phyloP scores from a whole-genome alignment of 2,888 invertebrate species.

The Lymantria dispar region DNA sequence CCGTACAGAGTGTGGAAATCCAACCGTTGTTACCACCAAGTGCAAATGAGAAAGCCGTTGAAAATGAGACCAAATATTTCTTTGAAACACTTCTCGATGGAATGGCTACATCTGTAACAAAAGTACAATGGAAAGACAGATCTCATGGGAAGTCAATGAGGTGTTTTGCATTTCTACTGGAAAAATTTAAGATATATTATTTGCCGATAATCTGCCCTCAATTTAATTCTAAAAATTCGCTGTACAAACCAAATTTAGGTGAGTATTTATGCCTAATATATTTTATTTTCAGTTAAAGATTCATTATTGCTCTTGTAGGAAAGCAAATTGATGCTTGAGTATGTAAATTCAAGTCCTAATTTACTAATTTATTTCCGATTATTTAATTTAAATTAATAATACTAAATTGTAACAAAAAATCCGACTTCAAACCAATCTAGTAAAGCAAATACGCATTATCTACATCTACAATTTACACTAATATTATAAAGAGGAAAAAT shows the following conservation, averaged over 20 bases:
- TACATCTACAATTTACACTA: too few species aligned
- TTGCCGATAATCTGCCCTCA: slow-evolving; percentile 95
- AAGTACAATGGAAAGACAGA: slow-evolving; percentile 95
- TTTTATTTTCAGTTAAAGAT: neutral
- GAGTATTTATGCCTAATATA: slow-evolving; percentile 37
- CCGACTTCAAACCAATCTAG: too few species aligned
- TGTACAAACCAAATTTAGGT: slow-evolving; percentile 92
- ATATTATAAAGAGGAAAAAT: too few species aligned
- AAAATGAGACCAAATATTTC: slow-evolving; percentile 92
- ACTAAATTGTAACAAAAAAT: too few species aligned
- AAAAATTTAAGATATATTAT: slow-evolving; percentile 95
- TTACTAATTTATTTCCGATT: too few species aligned
- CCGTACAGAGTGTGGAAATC: slow-evolving; percentile 90
- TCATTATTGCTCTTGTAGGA: too few species aligned
- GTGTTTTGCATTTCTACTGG: slow-evolving; percentile 94
- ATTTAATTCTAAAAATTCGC: slow-evolving; percentile 89
- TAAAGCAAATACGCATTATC: too few species aligned
- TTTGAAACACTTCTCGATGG: slow-evolving; percentile 94
- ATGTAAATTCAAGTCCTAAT: too few species aligned
- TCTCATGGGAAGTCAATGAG: slow-evolving; percentile 89
- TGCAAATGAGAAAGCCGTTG: slow-evolving; percentile 92
- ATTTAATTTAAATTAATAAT: too few species aligned
- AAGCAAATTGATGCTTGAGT: too few species aligned
- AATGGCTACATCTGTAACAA: slow-evolving; percentile 95
- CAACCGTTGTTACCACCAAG: slow-evolving; percentile 91